Evolutionary conservation across 2,888 invertebrate species (phyloP).

Genomic region (Xylophagus ater): DNA sequence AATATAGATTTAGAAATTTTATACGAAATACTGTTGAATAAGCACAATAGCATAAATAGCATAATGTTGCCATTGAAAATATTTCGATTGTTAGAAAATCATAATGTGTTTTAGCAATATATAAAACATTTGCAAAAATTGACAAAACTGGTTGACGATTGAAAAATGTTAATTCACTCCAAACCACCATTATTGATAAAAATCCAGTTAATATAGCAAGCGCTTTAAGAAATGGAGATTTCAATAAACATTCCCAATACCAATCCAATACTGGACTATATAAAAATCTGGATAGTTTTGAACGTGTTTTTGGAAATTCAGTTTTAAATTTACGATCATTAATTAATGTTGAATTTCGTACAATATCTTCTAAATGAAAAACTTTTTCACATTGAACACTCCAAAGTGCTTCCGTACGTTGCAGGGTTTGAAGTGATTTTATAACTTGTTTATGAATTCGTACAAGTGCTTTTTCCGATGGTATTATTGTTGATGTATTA

Average conservation of each 20-base stretch:
- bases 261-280: conserved; percentile 72
- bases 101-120: conserved; percentile 65
- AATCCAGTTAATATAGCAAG: conserved; percentile 60
- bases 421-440: conserved; percentile 81
- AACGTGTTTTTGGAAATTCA: conserved; percentile 55
- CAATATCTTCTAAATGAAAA: conserved; percentile 77
- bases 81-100: conserved; percentile 94
- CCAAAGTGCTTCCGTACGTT: conserved; percentile 93
- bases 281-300: conserved; percentile 46
- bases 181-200: conserved; percentile 87
- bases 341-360: conserved; percentile 54
- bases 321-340: conserved; percentile 52
- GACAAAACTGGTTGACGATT: conserved; percentile 84
- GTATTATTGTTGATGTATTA: conserved; percentile 48
- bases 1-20: conserved; percentile 89
- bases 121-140: conserved; percentile 89
- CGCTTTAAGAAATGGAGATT: conserved; percentile 62
- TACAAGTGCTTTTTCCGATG: conserved; percentile 75
- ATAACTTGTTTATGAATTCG: conserved; percentile 88
- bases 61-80: conserved; percentile 80
- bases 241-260: conserved; percentile 88
- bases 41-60: conserved; percentile 94
- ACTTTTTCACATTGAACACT: conserved; percentile 68
- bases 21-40: conserved; percentile 97
- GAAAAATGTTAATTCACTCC: conserved; percentile 99